Conservation (phyloP, 1,140 invertebrate species). For the Calosoma granatense region DNA sequence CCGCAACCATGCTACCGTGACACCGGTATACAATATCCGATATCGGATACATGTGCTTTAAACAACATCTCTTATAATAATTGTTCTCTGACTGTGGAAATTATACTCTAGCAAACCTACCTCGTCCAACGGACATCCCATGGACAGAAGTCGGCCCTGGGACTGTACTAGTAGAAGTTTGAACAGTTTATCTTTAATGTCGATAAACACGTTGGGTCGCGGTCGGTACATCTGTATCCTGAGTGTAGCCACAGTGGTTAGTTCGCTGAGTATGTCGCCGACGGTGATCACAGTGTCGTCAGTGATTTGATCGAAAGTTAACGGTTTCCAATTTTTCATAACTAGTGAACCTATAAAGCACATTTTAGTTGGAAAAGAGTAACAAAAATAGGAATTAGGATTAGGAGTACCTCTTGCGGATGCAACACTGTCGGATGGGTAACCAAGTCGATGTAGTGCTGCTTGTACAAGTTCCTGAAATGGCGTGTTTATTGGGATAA, state of each 20-base stretch:
- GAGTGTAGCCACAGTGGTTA: constrained; percentile 82
- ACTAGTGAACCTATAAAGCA: constrained; percentile 65
- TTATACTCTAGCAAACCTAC: constrained; percentile 50
- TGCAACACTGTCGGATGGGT: constrained; percentile 60
- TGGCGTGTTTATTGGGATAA: constrained; percentile 78
- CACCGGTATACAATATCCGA: too few species aligned
- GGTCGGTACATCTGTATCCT: constrained; percentile 78
- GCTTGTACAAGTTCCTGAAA: constrained; percentile 74
- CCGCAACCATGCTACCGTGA: too few species aligned
- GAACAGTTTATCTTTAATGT: constrained; percentile 89
- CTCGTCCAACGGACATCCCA: constrained; percentile 88
- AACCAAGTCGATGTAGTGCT: constrained; percentile 67
- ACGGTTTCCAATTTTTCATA: constrained; percentile 88
- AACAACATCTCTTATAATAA: too few species aligned
- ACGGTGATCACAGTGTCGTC: constrained; percentile 77
- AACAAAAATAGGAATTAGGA: constrained; percentile 24
- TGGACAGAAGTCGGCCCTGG: constrained; percentile 70
- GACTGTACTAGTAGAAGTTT: constrained; percentile 79
- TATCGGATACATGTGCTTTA: too few species aligned
- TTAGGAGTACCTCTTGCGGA: constrained; percentile 61
- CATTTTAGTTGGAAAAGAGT: constrained; percentile 31
- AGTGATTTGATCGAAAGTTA: constrained; percentile 81
- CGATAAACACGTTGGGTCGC: constrained; percentile 62
- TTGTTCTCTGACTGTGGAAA: too few species aligned
- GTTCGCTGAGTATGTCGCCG: constrained; percentile 83